phyloP scores from a whole-genome alignment of 2,888 invertebrate species.

The Orthosia cruda region DNA sequence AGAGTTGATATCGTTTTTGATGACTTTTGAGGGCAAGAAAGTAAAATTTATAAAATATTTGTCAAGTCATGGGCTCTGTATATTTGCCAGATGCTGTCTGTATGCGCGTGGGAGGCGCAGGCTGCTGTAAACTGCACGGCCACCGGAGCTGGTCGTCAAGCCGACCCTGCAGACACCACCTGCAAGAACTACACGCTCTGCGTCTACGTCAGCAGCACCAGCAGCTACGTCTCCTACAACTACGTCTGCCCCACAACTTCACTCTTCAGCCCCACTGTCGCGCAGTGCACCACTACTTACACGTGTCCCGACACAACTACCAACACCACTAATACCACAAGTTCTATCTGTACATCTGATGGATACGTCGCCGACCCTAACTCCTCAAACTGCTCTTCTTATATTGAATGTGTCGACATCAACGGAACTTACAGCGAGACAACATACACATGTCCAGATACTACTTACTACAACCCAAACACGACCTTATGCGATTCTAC shows the following conservation, averaged over 20 bases:
- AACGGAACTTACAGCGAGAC: slow-evolving; percentile 79
- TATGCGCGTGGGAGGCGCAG: slow-evolving; percentile 72
- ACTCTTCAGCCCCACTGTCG: slow-evolving; percentile 38
- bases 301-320: slow-evolving; percentile 20
- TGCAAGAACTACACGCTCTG: slow-evolving; percentile 87
- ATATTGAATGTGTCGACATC: slow-evolving; percentile 82
- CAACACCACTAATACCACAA: slow-evolving; percentile 25
- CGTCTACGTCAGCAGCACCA: slow-evolving; percentile 72
- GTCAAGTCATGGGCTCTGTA: neutral
- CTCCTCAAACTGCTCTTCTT: slow-evolving; percentile 81
- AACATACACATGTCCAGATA: slow-evolving; percentile 78
- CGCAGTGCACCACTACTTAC: slow-evolving; percentile 45
- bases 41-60: neutral
- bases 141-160: slow-evolving; percentile 81
- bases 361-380: slow-evolving; percentile 74
- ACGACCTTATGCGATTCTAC: slow-evolving; percentile 82
- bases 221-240: slow-evolving; percentile 78
- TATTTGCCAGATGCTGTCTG: slow-evolving; percentile 66
- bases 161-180: slow-evolving; percentile 82
- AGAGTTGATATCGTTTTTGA: neutral
- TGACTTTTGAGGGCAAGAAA: neutral
- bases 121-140: slow-evolving; percentile 81
- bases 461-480: slow-evolving; percentile 81
- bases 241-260: slow-evolving; percentile 87
- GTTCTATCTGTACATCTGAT: slow-evolving; percentile 46